phyloP scores from a whole-genome alignment of 2,888 invertebrate species.

The Meandrusa payeni region DNA sequence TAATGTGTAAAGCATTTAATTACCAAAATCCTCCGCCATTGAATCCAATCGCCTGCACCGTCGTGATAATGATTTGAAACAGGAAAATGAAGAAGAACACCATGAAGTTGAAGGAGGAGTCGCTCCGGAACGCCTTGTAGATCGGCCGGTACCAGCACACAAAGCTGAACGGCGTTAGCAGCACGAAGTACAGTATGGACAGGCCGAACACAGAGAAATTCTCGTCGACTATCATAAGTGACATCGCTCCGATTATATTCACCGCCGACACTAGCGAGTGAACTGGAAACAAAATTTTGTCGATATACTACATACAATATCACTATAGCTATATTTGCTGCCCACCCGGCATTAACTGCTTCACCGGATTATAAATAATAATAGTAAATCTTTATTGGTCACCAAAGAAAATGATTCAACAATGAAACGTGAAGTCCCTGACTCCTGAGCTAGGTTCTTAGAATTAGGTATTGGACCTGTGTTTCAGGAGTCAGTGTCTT shows the following conservation, averaged over 20 bases:
- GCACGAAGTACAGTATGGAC: conserved; percentile 91
- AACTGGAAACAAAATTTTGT: conserved; percentile 86
- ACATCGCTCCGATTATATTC: conserved; percentile 93
- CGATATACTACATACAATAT: no score
- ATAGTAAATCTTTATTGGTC: no score
- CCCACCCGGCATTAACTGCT: no score
- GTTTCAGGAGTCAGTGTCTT: no score
- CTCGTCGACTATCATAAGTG: conserved; percentile 83
- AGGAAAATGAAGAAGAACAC: conserved; percentile 99
- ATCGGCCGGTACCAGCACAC: conserved; percentile 99
- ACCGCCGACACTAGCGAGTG: conserved; percentile 92
- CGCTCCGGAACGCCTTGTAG: conserved; percentile 99
- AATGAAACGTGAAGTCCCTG: no score
- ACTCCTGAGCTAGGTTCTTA: no score
- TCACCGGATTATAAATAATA: no score
- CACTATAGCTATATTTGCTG: background rate
- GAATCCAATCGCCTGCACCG: conserved; percentile 94
- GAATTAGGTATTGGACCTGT: no score
- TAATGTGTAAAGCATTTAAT: no score
- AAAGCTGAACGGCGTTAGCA: conserved; percentile 98
- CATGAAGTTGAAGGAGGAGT: conserved; percentile 99
- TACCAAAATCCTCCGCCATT: conserved; percentile 92
- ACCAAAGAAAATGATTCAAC: no score
- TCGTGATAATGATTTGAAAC: conserved; percentile 94
- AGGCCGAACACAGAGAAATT: conserved; percentile 90